Evolutionary conservation across 2,113 vertebrate genomes (phyloP).

Genomic region (Hystrix cristata): DNA sequence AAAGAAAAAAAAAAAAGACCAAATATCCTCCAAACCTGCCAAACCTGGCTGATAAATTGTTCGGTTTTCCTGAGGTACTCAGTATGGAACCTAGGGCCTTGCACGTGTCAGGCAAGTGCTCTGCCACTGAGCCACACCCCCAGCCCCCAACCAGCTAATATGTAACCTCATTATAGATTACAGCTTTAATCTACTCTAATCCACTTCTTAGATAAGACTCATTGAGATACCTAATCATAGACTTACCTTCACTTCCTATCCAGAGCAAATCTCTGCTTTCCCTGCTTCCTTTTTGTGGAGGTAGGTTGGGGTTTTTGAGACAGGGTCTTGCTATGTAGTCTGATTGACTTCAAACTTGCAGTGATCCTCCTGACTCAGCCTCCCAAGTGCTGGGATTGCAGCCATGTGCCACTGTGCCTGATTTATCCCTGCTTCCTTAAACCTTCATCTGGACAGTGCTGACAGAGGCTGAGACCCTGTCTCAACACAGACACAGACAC

Average conservation of each 20-base stretch:
- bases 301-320: not conserved
- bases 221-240: not conserved
- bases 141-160: not conserved
- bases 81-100: not conserved
- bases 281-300: not conserved
- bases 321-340: not conserved
- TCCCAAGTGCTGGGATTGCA: not conserved
- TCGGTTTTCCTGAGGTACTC: not conserved
- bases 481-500: not conserved
- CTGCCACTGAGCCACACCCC: not conserved
- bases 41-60: not conserved
- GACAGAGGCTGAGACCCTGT: not conserved
- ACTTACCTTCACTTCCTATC: not conserved
- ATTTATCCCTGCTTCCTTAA: constrained; percentile 5
- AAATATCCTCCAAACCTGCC: not conserved
- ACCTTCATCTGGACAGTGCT: not conserved
- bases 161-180: not conserved
- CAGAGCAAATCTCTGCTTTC: not conserved
- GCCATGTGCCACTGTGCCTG: not conserved
- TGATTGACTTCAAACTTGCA: not conserved
- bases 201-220: not conserved
- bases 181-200: not conserved
- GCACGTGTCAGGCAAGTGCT: not conserved
- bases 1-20: not conserved
- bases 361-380: not conserved